Base-by-base conservation (phyloP, 2,888 invertebrate genomes). In the Drosophila borealis region DNA sequence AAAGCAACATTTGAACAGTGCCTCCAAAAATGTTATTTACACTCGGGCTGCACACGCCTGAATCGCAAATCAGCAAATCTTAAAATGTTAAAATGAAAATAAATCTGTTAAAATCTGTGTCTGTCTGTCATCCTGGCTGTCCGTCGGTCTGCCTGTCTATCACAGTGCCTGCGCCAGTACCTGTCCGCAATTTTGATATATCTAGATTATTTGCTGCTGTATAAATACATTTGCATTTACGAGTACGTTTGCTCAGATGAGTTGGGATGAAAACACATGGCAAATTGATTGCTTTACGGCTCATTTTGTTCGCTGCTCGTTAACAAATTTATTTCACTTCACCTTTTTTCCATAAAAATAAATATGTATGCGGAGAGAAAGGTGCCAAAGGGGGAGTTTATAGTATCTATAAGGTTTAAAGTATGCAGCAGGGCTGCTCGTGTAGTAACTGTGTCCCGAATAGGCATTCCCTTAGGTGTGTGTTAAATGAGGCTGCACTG, bases 251-350 rank as follows among this genome's bases (percentile, higher is more conserved):
- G 55, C 25, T 39, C 41, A 46, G 44, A 49, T 39, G 50, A 42
- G 54, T 55, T 37, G 53, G 56, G 70, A 61, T 70, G 81, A 80
- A 74, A 83, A 81, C 87, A 83, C 84, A 88, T 87, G 84, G 67
- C 70, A 79, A 87, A 87, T 87, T 89, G 84, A 85, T 85, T 89
- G 80, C 84, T 89, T 84, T 80, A 89, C 81, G 87, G 89, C 84
- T 89, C 89, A 89, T 89, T 85, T 85, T 89, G 80, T 70, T 67
- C 61, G 64, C 59, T 37, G 80, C 85, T 88, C 82, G 82, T 88
- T 82, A 82, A 77, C 62, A 71, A 67, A 74, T 77, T 72, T 77
- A 79, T 79, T 70, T 79, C 70, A 80, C 55, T 68, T 69, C 21
- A 33, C 61, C 53, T 45, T 61, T 45, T 53, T 33, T 61, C 70